Evolutionary conservation across 64 coral and sea anemone species (phyloP), one percentile per base, ranked within the genome.

Genomic region (Platygyra sinensis): DNA sequence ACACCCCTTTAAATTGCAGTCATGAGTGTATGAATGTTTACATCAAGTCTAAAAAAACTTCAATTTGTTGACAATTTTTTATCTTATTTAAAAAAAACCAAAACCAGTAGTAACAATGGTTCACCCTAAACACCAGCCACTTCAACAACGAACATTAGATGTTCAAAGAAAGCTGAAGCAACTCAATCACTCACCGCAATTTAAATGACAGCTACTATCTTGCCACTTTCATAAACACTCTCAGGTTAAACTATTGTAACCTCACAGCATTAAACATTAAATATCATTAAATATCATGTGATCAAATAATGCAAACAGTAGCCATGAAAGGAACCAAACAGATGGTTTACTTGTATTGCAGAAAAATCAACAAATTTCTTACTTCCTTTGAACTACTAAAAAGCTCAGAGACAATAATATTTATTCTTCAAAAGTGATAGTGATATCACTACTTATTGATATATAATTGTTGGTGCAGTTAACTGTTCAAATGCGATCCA

Each of bases 11-110:
- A 57, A 57, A 57, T 57, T 57, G 54, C 10, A 13, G 54, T 57
- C 54, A 57, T 57, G 54, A 57, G 54, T 96, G 64, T 89, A 86
- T 72, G 63, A 75, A 30, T 86, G 73, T 71, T 87, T 73, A 30
- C 91, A 51, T 76, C 87, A 82, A 50, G 80, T 76, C 54, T 57
- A 16, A 57, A 57, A 14, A 57, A 57, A 57, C 10, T 2, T 57
- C 10, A 29, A 98, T 57, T 98, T 57, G 10, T 87, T 14, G 78
- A 87, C n/a, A 95, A 61, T 61, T 57, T 64, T 85, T 86, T 20
- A 90, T 87, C 27, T 60, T 13, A 36, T 73, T 39, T 5, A 46
- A 80, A 94, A 36, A 67, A 79, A 79, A 30, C 31, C 25, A 79
- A 16, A 24, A 52, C 24, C 36, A 14, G 20, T 10, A 52, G 77